Base-by-base conservation (phyloP, 2,113 vertebrate genomes). In the Noturus placidus region DNA sequence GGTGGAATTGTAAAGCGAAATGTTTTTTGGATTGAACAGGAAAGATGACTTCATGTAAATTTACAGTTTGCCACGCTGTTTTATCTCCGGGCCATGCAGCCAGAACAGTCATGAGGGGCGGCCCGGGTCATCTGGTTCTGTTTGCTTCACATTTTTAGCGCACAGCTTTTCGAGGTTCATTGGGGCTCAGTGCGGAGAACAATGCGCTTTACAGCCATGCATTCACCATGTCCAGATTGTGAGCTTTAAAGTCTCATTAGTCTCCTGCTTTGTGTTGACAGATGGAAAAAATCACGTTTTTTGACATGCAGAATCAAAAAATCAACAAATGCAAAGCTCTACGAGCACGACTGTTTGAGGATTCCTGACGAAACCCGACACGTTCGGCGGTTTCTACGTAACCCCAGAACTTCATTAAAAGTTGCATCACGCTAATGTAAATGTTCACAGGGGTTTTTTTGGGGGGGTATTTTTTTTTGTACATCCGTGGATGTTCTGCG, bases 11-110 rank as follows among this genome's bases (percentile, higher is more conserved):
- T 74, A 77, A 83, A 74, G 69, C 27, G 11, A 25, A 59, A 82
- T n/a, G 20, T 65, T 65, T 82, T 80, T 80, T 54, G 65, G 46
- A 69, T 27, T 27, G 70, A 35, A 65, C 42, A 83, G 46, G 17
- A 56, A 82, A 86, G 83, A 83, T 84, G 42, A 88, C 89, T 84
- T 86, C 38, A 88, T 87, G 50, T 61, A 88, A 88, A 88, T 35
- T 33, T 65, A 84, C 87, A 86, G 89, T 86, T 88, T 81, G 50
- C 63, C 54, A 77, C 25, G 63, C 56, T 86, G 84, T 82, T 83
- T 83, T 88, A 88, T 86, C 89, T 90, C 61, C 61, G 33, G 59
- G 82, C 61, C 78, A 83, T 54, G 67, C 67, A 88, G 82, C 63
- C 80, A 80, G 61, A 72, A 88, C 82, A 86, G 84, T 65, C 84